phyloP scores from a whole-genome alignment of 1,140 invertebrate species.

The Listronotus bonariensis region DNA sequence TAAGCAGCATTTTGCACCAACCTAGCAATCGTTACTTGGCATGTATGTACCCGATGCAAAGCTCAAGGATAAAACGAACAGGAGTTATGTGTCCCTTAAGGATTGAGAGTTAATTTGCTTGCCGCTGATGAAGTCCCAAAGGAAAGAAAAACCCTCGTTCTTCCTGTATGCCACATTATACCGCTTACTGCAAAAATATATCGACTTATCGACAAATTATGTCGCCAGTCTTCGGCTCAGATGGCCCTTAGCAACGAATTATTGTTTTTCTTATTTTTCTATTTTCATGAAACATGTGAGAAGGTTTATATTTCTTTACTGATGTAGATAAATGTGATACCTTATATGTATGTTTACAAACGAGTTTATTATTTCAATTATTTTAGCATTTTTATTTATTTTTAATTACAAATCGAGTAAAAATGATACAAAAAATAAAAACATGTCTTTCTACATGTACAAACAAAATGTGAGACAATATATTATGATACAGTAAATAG shows the following conservation, averaged over 20 bases:
- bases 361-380: too few species aligned
- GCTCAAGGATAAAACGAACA: constrained; percentile 50
- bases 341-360: too few species aligned
- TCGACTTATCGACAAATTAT: constrained; percentile 25
- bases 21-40: constrained; percentile 8
- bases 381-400: too few species aligned
- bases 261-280: constrained; percentile 22
- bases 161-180: constrained; percentile 33
- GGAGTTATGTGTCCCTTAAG: constrained; percentile 47
- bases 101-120: constrained; percentile 51
- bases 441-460: too few species aligned
- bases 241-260: constrained; percentile 22
- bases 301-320: too few species aligned
- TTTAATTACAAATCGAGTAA: too few species aligned
- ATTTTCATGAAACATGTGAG: too few species aligned
- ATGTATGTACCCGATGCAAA: constrained; percentile 14
- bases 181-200: constrained; percentile 27
- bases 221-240: constrained; percentile 20
- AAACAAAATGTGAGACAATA: too few species aligned
- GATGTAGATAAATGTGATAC: too few species aligned
- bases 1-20: too few species aligned
- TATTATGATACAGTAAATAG: too few species aligned
- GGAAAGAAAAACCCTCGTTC: constrained; percentile 35
- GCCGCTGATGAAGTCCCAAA: constrained; percentile 49
- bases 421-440: too few species aligned